phyloP scores from a whole-genome alignment of 2,888 invertebrate species.

The Lepidochitona cinerea region DNA sequence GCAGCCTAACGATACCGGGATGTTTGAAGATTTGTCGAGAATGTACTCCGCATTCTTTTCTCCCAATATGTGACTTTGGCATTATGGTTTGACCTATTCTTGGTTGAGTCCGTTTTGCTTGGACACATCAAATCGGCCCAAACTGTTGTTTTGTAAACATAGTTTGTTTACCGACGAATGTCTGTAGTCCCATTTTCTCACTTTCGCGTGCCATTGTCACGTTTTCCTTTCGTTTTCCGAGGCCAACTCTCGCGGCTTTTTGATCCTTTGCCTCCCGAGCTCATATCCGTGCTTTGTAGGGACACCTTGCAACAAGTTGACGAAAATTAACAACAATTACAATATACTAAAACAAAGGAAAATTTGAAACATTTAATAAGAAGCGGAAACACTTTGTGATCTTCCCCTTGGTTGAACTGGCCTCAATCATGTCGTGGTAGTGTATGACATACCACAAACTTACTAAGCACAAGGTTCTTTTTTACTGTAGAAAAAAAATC shows the following conservation, averaged over 20 bases:
- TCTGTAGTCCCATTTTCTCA: background rate
- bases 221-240: no score
- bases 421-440: no score
- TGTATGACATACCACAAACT: no score
- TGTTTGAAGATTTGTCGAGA: background rate
- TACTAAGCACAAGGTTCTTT: no score
- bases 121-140: background rate
- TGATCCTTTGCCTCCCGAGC: background rate
- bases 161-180: background rate
- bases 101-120: background rate
- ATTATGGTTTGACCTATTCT: background rate
- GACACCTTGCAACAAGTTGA: background rate
- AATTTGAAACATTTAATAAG: constrained; percentile 5
- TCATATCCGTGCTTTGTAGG: background rate
- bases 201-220: background rate
- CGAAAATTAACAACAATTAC: constrained; percentile 5
- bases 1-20: no score
- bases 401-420: no score
- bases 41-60: background rate
- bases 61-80: background rate
- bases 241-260: background rate
- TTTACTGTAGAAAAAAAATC: no score
- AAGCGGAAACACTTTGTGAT: background rate
- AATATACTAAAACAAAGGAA: background rate
- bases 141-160: background rate